Base-by-base conservation (phyloP, 1,140 invertebrate genomes). In the Achroia grisella region DNA sequence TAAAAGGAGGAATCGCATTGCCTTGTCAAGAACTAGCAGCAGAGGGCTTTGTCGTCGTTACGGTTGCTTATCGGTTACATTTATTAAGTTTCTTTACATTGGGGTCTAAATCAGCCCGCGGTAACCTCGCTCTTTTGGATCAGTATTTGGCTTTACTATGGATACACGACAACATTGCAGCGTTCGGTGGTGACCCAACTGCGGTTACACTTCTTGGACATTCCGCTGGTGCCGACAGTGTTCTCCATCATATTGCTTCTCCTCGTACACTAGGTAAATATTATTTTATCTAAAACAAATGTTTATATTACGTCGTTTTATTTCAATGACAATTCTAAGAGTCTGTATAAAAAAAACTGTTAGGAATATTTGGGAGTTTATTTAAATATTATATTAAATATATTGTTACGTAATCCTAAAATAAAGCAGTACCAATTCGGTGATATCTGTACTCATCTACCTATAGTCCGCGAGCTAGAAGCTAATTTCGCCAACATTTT, bases 71-170 rank as follows among this genome's bases (percentile, higher is more conserved):
- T 67, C 86, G 91, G 5, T 78, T 89, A 29, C 90, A 91, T 61
- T 81, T 92, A 13, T 88, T 92, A 43, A 89, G 91, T 4, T 95
- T 95, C 79, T 87, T 95, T 31, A 91, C 89, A 52, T 78, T 94
- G 8, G 88, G 67, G 65, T 90, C 82, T 9, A 43, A 69, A 6
- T 48, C 50, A 45, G 88, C 87, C 41, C 76, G 82, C 10, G 93
- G 93, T 0, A 94, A 94, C 66, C 87, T 92, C 14, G 92, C 91
- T 1, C 62, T 94, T 8, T 76, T 91, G 40, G 93, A 95, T 71
- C 92, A 94, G 49, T 89, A 91, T 47, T 66, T 91, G 42, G 92
- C 91, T 0, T 60, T 95, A 10, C 57, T 90, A 10, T 95, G 93
- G 93, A 79, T 94, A 1, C 78, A 89, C 39, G 86, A 90, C 42